Evolutionary conservation across 1,140 invertebrate species (phyloP).

Genomic region (Sarcophaga peregrina): DNA sequence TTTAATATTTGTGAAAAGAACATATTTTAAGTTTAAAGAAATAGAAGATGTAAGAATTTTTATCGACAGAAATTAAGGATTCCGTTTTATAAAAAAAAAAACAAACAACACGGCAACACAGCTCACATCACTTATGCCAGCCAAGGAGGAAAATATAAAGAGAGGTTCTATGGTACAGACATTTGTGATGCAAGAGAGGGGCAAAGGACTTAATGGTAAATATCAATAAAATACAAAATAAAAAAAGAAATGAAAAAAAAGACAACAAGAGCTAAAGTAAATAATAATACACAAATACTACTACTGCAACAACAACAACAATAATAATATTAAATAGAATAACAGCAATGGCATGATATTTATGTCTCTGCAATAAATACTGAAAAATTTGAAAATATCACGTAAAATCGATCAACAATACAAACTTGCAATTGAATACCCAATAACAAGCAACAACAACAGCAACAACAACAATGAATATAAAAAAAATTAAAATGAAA

Average conservation of each 20-base stretch:
- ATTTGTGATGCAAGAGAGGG: too few relatives aligned
- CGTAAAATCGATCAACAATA: constrained; percentile 67
- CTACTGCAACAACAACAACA: constrained; percentile 45
- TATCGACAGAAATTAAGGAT: too few relatives aligned
- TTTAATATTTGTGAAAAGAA: too few relatives aligned
- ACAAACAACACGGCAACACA: too few relatives aligned
- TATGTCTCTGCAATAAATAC: constrained; percentile 60
- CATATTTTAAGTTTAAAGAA: too few relatives aligned
- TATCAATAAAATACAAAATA: not conserved
- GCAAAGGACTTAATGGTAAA: too few relatives aligned
- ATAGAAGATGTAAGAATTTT: too few relatives aligned
- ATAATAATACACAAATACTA: not conserved
- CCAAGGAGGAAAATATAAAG: too few relatives aligned
- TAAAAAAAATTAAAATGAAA: too few relatives aligned
- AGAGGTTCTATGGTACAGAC: too few relatives aligned
- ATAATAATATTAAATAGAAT: not conserved
- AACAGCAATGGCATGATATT: not conserved
- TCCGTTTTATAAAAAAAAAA: too few relatives aligned
- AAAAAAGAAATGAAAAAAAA: not conserved
- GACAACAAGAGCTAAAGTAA: not conserved
- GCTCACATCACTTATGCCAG: too few relatives aligned
- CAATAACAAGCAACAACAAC: constrained; percentile 28
- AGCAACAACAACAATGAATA: constrained; percentile 9
- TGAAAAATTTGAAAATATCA: constrained; percentile 67
- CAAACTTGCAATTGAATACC: constrained; percentile 58